A percentile compares a stretch with the other conserved stretches of the same genome.
Conservation (phyloP, 2,888 invertebrate species). For the Trachelus iudaicus region DNA sequence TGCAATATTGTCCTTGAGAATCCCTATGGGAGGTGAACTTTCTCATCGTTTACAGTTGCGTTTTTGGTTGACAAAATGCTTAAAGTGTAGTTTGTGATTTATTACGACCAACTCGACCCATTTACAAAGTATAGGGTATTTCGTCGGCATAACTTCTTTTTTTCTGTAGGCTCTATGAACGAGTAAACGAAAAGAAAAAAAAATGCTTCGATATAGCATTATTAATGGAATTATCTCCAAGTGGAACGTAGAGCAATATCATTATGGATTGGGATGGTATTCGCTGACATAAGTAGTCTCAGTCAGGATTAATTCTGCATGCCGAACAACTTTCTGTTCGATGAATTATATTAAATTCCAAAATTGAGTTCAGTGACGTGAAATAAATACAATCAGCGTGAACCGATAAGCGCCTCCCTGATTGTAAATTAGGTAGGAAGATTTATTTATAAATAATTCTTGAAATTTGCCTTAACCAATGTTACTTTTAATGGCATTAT, state of each 20-base stretch:
- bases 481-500: not conserved
- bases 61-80: not conserved
- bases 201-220: not conserved
- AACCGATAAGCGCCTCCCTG: not conserved
- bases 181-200: not conserved
- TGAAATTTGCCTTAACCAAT: not conserved
- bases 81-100: not conserved
- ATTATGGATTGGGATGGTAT: not conserved
- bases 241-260: too few species aligned
- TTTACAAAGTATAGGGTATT: too few species aligned
- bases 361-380: too few species aligned
- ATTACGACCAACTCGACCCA: not conserved
- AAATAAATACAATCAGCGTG: too few species aligned
- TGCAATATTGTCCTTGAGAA: not conserved
- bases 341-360: not conserved
- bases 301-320: not conserved
- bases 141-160: too few species aligned
- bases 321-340: not conserved
- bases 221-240: not conserved
- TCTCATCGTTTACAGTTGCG: not conserved
- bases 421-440: not conserved
- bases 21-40: not conserved
- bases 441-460: not conserved
- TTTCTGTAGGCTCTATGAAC: not conserved
- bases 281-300: not conserved